A percentile compares a stretch with the other conserved stretches of the same genome.
Conservation (phyloP, 2,113 vertebrate species). For the Leptodactylus fuscus region DNA sequence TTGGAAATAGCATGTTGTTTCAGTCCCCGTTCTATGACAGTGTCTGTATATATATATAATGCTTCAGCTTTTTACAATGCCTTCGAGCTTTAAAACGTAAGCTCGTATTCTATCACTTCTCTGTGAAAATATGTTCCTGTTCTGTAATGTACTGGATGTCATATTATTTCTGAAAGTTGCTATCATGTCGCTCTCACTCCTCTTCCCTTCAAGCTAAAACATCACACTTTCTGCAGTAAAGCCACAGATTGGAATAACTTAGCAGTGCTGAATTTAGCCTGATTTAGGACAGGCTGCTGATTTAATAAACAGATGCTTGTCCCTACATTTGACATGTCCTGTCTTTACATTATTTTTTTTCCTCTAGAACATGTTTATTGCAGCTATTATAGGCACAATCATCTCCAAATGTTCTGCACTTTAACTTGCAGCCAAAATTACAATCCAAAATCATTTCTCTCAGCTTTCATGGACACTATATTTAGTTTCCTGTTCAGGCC, state of each 20-base stretch:
- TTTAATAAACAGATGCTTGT: constrained; percentile 60
- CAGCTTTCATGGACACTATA: constrained; percentile 47
- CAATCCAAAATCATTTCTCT: constrained; percentile 56
- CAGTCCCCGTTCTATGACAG: neutral
- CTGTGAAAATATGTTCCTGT: constrained; percentile 31
- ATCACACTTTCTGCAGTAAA: constrained; percentile 55
- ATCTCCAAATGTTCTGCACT: constrained; percentile 58
- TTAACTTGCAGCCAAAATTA: constrained; percentile 52
- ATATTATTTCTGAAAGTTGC: constrained; percentile 34
- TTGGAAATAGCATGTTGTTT: neutral
- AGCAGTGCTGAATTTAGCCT: constrained; percentile 42
- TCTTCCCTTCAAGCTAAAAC: constrained; percentile 43
- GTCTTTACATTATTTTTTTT: constrained; percentile 45
- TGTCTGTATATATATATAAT: neutral
- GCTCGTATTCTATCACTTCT: constrained; percentile 5
- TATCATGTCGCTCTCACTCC: neutral
- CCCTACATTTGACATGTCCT: constrained; percentile 56
- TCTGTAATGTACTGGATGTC: neutral
- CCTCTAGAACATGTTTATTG: constrained; percentile 57
- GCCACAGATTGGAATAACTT: constrained; percentile 59
- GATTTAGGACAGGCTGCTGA: constrained; percentile 58
- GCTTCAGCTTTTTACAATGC: neutral
- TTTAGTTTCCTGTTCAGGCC: constrained; percentile 47
- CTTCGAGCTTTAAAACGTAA: constrained; percentile 3
- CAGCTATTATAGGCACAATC: constrained; percentile 53